Percentiles rank a stretch among this genome's conserved stretches.
Evolutionary conservation across 2,113 vertebrate species (phyloP).

Genomic region (Scophthalmus maximus): DNA sequence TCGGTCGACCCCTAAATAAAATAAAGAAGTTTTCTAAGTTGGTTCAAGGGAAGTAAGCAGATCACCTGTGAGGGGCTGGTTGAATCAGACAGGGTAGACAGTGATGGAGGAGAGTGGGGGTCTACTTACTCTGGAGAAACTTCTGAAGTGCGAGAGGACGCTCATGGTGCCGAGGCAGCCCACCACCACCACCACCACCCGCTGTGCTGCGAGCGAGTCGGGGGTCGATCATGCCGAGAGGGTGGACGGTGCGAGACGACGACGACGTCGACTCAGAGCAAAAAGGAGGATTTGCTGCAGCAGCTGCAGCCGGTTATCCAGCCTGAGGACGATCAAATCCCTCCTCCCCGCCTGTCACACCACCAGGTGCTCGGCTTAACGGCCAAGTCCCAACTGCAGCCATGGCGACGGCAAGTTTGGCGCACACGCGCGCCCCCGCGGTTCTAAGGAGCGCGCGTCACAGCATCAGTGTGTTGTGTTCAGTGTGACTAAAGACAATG

Average conservation of each 20-base stretch:
- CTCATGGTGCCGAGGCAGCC: conserved; percentile 52
- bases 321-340: background rate
- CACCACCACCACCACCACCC: too few species aligned
- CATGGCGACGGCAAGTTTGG: background rate
- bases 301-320: background rate
- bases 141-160: conserved; percentile 45
- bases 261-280: conserved; percentile 13
- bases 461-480: background rate
- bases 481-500: background rate
- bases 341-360: too few species aligned
- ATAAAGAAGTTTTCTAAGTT: too few species aligned
- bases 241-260: background rate
- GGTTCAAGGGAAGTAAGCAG: too few species aligned
- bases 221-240: conserved; percentile 58
- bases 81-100: too few species aligned
- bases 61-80: too few species aligned
- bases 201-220: too few species aligned
- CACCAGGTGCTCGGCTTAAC: too few species aligned
- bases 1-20: too few species aligned
- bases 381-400: background rate
- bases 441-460: background rate
- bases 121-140: conserved; percentile 67
- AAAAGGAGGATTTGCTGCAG: conserved; percentile 22
- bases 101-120: too few species aligned
- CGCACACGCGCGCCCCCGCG: background rate